Evolutionary conservation across 2,888 invertebrate genomes (phyloP).

Genomic region (Microctonus hyperodae): DNA sequence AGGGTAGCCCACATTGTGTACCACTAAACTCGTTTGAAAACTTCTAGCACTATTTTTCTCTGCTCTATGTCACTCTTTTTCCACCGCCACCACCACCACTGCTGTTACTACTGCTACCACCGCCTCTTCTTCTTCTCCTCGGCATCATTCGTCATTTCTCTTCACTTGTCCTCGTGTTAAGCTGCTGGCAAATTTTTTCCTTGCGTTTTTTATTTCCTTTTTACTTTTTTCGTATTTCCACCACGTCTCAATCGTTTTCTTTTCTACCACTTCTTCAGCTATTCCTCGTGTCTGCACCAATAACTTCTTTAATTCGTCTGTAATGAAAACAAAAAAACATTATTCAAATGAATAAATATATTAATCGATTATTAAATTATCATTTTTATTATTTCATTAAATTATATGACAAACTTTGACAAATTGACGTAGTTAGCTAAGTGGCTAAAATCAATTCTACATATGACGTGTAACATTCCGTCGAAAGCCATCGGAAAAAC

Average conservation of each 20-base stretch:
- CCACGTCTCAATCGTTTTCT: not conserved
- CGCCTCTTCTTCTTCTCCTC: constrained; percentile 28
- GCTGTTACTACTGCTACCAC: not conserved
- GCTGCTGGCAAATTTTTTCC: not conserved
- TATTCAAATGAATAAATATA: not conserved
- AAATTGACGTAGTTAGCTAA: not conserved
- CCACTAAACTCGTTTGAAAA: constrained; percentile 25
- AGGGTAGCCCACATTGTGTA: not conserved
- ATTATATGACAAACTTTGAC: not conserved
- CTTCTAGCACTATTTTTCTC: constrained; percentile 30
- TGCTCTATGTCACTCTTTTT: constrained; percentile 12
- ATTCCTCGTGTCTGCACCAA: constrained; percentile 14
- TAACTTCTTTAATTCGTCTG: not conserved
- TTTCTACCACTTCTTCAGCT: not conserved
- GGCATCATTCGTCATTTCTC: constrained; percentile 40
- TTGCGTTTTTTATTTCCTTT: not conserved
- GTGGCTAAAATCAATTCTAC: too few relatives aligned
- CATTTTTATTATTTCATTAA: not conserved
- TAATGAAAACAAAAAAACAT: not conserved
- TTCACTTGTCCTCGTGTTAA: constrained; percentile 11
- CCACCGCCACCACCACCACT: constrained; percentile 14
- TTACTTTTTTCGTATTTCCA: not conserved
- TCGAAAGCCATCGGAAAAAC: not conserved
- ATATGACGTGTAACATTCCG: not conserved
- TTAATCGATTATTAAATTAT: not conserved